These are phyloP conservation scores for Protobothrops mucrosquamatus DNA, from an alignment of 2,113 vertebrate species.

Conservation along the genomic window DNA sequence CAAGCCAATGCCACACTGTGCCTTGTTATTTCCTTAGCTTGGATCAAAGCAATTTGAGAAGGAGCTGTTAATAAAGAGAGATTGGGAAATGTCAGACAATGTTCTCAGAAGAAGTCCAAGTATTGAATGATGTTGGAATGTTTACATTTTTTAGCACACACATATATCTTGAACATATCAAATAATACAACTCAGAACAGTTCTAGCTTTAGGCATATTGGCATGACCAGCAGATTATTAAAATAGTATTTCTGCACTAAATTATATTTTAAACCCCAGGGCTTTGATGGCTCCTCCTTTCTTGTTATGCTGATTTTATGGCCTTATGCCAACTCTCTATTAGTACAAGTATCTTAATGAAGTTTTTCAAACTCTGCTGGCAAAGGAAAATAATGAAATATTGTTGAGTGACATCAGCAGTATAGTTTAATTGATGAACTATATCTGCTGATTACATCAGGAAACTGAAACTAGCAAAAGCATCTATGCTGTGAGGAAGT, in stretches of 20 bases:
- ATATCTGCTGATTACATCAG: not conserved
- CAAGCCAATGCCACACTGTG: constrained; percentile 92
- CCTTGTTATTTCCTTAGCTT: constrained; percentile 93
- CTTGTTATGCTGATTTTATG: not conserved
- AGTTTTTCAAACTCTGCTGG: not conserved
- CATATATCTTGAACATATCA: not conserved
- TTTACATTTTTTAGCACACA: constrained; percentile 14
- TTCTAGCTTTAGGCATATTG: constrained; percentile 12
- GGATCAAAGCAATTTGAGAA: constrained; percentile 88
- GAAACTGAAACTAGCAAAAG: not conserved
- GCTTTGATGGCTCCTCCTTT: not conserved
- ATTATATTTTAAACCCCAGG: not conserved
- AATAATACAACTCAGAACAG: not conserved
- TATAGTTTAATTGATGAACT: not conserved
- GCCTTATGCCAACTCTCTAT: not conserved
- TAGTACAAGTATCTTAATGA: not conserved
- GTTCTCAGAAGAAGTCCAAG: not conserved
- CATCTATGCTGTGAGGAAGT: not conserved
- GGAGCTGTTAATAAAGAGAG: constrained; percentile 75
- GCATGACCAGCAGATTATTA: not conserved
- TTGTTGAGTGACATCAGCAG: not conserved
- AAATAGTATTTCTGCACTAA: not conserved
- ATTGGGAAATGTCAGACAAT: not conserved
- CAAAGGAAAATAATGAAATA: not conserved
- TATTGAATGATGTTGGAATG: not conserved